Evolutionary conservation across 53 echinoderm and acorn worm genomes (phyloP).

Genomic region (Temnopleurus reevesii): DNA sequence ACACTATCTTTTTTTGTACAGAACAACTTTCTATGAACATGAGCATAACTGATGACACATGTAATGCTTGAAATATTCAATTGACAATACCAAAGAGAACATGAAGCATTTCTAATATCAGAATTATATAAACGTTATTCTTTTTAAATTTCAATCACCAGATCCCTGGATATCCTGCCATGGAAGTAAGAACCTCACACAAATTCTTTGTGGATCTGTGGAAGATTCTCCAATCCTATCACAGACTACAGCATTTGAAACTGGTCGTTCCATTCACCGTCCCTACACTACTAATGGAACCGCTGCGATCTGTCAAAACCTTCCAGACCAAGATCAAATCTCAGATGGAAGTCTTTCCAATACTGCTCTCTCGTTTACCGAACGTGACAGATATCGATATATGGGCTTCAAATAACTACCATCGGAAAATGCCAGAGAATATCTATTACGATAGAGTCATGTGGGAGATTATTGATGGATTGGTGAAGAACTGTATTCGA

Average conservation of each 20-base stretch:
- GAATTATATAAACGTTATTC: too few species aligned
- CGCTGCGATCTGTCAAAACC: neutral
- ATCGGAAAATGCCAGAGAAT: neutral
- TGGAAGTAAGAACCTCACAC: neutral
- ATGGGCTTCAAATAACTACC: neutral
- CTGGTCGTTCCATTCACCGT: neutral
- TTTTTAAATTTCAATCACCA: neutral
- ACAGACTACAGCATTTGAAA: neutral
- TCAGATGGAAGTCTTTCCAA: neutral
- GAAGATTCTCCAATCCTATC: neutral
- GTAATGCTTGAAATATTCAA: too few species aligned
- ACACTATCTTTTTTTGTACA: too few species aligned
- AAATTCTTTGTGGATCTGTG: neutral
- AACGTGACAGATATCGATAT: neutral
- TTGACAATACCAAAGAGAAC: too few species aligned
- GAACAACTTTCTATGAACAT: too few species aligned
- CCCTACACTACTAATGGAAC: neutral
- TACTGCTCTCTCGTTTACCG: neutral
- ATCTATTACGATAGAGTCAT: neutral
- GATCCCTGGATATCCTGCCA: neutral
- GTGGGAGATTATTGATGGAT: neutral
- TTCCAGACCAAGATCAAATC: slow-evolving; percentile 8
- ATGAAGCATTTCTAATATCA: neutral
- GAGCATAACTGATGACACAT: too few species aligned
- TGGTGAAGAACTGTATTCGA: neutral